phyloP scores from a whole-genome alignment of 2,888 invertebrate genomes.

The Alentia gelatinosa region DNA sequence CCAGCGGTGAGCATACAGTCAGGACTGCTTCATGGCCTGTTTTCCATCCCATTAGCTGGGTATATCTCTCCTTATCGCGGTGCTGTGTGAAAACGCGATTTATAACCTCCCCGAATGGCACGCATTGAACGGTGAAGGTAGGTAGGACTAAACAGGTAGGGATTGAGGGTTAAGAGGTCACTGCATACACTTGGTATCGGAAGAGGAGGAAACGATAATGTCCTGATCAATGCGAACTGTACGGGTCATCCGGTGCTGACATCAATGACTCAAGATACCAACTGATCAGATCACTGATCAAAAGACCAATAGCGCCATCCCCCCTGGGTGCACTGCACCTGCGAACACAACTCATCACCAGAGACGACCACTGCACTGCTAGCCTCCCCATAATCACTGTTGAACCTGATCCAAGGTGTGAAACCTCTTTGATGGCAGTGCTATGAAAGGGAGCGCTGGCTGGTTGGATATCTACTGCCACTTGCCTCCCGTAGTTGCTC shows the following conservation, averaged over 20 bases:
- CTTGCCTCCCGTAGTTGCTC: too few relatives aligned
- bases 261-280: background rate
- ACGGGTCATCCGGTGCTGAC: constrained; percentile 14
- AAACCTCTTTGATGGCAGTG: background rate
- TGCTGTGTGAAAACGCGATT: too few relatives aligned
- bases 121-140: too few relatives aligned
- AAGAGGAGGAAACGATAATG: background rate
- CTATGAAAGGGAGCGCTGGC: background rate
- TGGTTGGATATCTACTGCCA: background rate
- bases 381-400: background rate
- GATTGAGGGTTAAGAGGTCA: too few relatives aligned
- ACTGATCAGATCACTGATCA: constrained; percentile 33
- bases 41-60: too few relatives aligned
- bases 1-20: too few relatives aligned
- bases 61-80: too few relatives aligned
- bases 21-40: too few relatives aligned
- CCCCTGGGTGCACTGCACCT: background rate
- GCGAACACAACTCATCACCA: background rate
- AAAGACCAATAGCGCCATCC: background rate
- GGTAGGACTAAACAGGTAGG: too few relatives aligned
- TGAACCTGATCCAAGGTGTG: background rate
- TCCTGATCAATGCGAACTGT: background rate
- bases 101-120: too few relatives aligned
- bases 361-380: background rate
- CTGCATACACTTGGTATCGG: too few relatives aligned